Base-by-base conservation (phyloP, 2,113 vertebrate genomes). In the Macrotus californicus region DNA sequence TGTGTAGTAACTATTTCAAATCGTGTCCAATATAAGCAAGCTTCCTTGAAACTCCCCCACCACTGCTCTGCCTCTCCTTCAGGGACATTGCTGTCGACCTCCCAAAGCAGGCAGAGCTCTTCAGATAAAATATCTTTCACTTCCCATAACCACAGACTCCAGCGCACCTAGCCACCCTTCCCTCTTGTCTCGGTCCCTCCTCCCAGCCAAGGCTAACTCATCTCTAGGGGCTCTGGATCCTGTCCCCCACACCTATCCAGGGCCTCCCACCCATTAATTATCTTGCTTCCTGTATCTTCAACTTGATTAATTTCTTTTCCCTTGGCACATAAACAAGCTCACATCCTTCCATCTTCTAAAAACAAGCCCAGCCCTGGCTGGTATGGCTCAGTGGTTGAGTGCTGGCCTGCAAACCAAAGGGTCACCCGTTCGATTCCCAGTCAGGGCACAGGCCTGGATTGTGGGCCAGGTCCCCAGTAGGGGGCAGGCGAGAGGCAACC, bases 1-100 rank as follows among this genome's bases (percentile, higher is more conserved):
- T 94, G 15, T 87, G 18, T 13, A 92, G 18, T 61, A 86, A 19
- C 76, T 84, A 69, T 84, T 87, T 90, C 31, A 90, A 92, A 95
- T 29, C 34, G 69, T 85, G 26, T 64, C 21, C 66, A 75, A 79
- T 80, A 91, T 76, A 85, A 81, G 24, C 56, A 94, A 84, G 26
- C 8, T 93, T 88, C 36, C 50, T 95, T 70, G 3, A 75, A 91
- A 2, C 14, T 52, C 3, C 18, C 8, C 3, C 11, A n/a, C 11
- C 69, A 80, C 21, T 70, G 14, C 29, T 67, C 67, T 89, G 86
- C 39, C 75, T 92, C 52, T 92, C 61, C 54, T 77, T 50, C 75
- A 52, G 22, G 66, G 13, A 93, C 22, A 81, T 70, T 85, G 36
- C 15, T 11, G 69, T 34, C 31, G 9, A 92, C 41, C 16, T 66